Evolutionary conservation across 1,140 invertebrate species (phyloP).

Genomic region (Paraescarpia echinospica): DNA sequence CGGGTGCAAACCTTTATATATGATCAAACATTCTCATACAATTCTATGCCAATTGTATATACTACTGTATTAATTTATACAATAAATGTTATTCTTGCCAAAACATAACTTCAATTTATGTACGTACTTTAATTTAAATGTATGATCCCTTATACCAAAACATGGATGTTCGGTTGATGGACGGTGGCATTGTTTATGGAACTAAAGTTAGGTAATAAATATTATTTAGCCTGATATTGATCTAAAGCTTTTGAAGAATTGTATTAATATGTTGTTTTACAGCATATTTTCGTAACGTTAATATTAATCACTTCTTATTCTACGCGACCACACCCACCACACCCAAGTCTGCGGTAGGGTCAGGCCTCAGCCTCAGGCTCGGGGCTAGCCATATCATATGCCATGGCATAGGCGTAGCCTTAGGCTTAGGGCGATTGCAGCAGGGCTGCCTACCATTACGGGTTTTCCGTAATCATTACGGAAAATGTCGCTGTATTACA

Average conservation of each 20-base stretch:
- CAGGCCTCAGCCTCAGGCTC: too few relatives aligned
- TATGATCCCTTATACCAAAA: conserved; percentile 1
- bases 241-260: not conserved
- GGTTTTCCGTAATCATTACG: too few relatives aligned
- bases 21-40: not conserved
- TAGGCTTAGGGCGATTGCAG: too few relatives aligned
- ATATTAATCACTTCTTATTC: not conserved
- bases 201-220: not conserved
- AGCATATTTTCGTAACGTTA: not conserved
- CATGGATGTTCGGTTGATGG: not conserved
- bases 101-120: not conserved
- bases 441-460: too few relatives aligned
- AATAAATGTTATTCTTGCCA: not conserved
- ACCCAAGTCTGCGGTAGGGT: not conserved
- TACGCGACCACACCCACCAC: not conserved
- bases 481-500: too few relatives aligned
- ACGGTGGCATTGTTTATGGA: not conserved
- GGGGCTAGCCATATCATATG: too few relatives aligned
- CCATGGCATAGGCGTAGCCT: too few relatives aligned
- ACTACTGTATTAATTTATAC: not conserved
- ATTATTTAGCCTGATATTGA: not conserved
- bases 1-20: not conserved
- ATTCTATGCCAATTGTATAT: not conserved
- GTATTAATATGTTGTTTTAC: not conserved
- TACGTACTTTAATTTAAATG: not conserved